These are phyloP conservation scores for Drosophila nigromelanica DNA, from an alignment of 1,140 invertebrate genomes.

Conservation along the genomic window DNA sequence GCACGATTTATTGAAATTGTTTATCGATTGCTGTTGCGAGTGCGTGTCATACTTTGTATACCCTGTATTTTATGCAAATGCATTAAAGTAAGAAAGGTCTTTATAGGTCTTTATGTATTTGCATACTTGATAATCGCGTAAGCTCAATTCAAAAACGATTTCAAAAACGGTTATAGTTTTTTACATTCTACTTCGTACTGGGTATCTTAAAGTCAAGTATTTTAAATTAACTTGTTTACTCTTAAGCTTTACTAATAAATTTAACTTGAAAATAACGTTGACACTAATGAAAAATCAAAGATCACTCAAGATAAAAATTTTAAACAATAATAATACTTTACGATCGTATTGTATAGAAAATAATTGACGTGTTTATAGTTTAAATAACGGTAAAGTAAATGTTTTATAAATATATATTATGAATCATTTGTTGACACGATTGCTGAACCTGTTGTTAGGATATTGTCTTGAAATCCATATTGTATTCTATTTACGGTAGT, in stretches of 20 bases:
- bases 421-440: slow-evolving; percentile 15
- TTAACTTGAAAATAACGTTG: background rate
- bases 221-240: too few species aligned
- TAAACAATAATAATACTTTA: slow-evolving; percentile 31
- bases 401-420: slow-evolving; percentile 26
- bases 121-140: too few species aligned
- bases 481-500: slow-evolving; percentile 1
- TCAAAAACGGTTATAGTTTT: too few species aligned
- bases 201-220: background rate
- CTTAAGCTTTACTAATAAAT: too few species aligned
- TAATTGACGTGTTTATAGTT: slow-evolving; percentile 37
- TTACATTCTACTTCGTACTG: background rate
- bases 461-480: slow-evolving; percentile 12
- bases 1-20: slow-evolving; percentile 76
- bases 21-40: slow-evolving; percentile 53
- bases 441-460: slow-evolving; percentile 27
- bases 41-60: slow-evolving; percentile 15
- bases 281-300: background rate
- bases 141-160: too few species aligned
- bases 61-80: slow-evolving; percentile 6
- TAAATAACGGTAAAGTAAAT: slow-evolving; percentile 33
- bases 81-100: background rate
- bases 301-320: background rate
- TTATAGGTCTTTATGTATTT: too few species aligned
- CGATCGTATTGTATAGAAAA: slow-evolving; percentile 29